Conservation (phyloP, 2,113 vertebrate genomes). For the Myrmecophaga tridactyla region DNA sequence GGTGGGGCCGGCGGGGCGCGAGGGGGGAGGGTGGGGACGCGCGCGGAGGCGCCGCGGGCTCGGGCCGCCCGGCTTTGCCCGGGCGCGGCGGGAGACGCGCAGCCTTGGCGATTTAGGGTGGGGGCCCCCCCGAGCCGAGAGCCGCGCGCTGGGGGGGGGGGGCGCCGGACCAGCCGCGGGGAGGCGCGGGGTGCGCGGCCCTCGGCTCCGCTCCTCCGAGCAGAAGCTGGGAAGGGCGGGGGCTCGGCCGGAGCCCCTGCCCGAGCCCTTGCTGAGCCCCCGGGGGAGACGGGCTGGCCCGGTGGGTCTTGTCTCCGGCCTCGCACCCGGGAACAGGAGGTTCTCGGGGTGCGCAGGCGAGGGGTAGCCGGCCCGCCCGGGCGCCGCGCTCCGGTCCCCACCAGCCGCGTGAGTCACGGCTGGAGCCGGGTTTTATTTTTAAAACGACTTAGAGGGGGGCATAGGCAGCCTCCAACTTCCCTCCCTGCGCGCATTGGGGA, state of each 20-base stretch:
- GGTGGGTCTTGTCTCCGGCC: neutral
- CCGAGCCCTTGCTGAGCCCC: neutral
- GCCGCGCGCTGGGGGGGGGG: neutral
- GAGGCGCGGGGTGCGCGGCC: conserved; percentile 51
- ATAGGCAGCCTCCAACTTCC: conserved; percentile 68
- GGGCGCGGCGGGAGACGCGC: neutral
- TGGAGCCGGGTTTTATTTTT: conserved; percentile 78
- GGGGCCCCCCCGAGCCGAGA: neutral
- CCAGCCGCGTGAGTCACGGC: conserved; percentile 75
- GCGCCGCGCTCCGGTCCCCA: conserved; percentile 57
- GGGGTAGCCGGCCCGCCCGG: conserved; percentile 38
- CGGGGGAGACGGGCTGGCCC: neutral
- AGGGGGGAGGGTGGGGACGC: too few relatives aligned
- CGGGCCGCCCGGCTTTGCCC: neutral
- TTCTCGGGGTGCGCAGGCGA: neutral
- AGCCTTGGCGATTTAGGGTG: conserved; percentile 45
- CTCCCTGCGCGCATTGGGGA: conserved; percentile 53
- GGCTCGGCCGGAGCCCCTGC: neutral
- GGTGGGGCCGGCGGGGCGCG: neutral
- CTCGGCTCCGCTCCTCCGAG: neutral
- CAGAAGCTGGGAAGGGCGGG: conserved; percentile 47
- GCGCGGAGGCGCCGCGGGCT: neutral
- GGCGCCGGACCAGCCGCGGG: conserved; percentile 25
- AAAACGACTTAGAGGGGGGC: conserved; percentile 74
- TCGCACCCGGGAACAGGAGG: neutral